Conservation (phyloP, 2,113 vertebrate species). For the Erpornis zantholeuca region DNA sequence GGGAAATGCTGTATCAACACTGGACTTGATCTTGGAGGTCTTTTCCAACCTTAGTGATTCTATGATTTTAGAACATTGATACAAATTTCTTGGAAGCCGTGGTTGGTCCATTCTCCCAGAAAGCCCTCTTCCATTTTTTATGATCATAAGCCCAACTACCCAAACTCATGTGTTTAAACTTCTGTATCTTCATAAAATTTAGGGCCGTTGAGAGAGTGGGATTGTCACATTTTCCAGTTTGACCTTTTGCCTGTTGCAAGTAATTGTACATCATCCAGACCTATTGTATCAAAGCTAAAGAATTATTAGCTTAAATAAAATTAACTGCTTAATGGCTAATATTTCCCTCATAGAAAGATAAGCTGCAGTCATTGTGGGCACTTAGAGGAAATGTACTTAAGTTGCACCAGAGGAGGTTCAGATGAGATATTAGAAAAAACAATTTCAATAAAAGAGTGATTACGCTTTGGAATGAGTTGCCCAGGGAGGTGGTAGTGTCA, state of each 20-base stretch:
- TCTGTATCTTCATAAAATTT: neutral
- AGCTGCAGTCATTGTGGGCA: neutral
- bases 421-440: neutral
- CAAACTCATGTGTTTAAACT: neutral
- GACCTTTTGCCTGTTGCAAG: neutral
- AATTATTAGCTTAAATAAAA: neutral
- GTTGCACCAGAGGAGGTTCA: neutral
- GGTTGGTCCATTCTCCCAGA: neutral
- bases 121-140: neutral
- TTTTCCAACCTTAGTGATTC: neutral
- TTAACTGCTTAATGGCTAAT: neutral
- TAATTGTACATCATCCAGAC: neutral
- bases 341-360: neutral
- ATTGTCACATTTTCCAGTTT: neutral
- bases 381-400: neutral
- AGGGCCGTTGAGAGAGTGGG: rapidly evolving
- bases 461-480: neutral
- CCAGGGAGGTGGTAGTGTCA: neutral
- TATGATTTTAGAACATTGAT: neutral
- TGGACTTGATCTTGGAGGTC: neutral
- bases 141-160: neutral
- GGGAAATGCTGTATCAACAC: neutral
- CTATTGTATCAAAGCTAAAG: neutral
- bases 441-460: neutral
- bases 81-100: neutral